Conservation (phyloP, 2,113 vertebrate genomes). For the Canis aureus region DNA sequence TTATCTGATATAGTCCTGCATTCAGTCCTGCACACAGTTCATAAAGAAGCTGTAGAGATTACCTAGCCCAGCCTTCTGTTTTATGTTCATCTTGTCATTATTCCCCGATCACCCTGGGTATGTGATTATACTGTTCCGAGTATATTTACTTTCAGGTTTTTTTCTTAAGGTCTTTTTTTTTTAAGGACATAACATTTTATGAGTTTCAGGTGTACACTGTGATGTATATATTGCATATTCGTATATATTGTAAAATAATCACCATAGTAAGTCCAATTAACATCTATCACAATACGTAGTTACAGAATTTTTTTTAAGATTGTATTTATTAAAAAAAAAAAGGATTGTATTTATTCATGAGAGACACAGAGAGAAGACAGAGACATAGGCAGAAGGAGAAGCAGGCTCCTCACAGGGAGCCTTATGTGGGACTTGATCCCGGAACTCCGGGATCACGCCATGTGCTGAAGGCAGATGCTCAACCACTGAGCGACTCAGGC, state of each 20-base stretch:
- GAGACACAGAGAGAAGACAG: too few relatives aligned
- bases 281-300: not conserved
- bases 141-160: not conserved
- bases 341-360: too few relatives aligned
- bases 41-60: not conserved
- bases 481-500: too few relatives aligned
- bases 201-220: not conserved
- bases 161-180: not conserved
- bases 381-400: too few relatives aligned
- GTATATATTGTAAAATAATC: not conserved
- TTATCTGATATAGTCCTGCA: not conserved
- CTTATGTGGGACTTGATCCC: too few relatives aligned
- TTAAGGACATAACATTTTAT: not conserved
- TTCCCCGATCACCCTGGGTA: not conserved
- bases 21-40: not conserved
- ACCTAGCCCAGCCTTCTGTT: not conserved
- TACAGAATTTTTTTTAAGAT: not conserved
- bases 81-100: not conserved
- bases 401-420: too few relatives aligned
- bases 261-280: not conserved
- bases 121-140: not conserved
- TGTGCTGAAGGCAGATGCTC: too few relatives aligned
- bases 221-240: not conserved
- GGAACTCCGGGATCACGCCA: too few relatives aligned
- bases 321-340: too few relatives aligned